Conservation (phyloP, 2,888 invertebrate species). For the Oscheius myriophilus region DNA sequence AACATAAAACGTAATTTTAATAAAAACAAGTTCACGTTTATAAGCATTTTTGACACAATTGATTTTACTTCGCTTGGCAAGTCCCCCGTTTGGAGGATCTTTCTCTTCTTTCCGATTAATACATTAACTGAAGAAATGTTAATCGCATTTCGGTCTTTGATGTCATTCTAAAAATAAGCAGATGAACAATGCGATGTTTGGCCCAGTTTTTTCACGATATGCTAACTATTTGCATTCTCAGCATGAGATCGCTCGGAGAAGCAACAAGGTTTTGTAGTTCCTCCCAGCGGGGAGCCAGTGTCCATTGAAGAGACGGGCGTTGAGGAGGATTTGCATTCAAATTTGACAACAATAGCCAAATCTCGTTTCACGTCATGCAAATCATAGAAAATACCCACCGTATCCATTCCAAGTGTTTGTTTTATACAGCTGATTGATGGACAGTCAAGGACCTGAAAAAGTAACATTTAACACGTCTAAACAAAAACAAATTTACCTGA, state of each 20-base stretch:
- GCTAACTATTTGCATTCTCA: slow-evolving; percentile 7
- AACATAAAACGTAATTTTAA: too few species aligned
- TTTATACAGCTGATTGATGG: slow-evolving; percentile 67
- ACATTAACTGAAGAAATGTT: too few species aligned
- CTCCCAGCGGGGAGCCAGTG: slow-evolving; percentile 24
- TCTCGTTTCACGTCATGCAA: slow-evolving; percentile 4
- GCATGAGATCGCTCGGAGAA: not conserved
- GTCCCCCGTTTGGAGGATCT: too few species aligned
- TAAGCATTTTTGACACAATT: not conserved
- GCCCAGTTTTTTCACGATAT: not conserved
- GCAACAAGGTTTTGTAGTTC: slow-evolving; percentile 18
- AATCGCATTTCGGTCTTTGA: too few species aligned
- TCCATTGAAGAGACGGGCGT: slow-evolving; percentile 28
- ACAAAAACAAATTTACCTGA: slow-evolving; percentile 29
- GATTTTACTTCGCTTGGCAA: not conserved
- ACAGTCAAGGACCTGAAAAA: slow-evolving; percentile 62
- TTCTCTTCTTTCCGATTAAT: too few species aligned
- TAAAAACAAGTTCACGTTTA: not conserved
- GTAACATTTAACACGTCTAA: not conserved
- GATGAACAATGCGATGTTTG: too few species aligned
- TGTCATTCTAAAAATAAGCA: not conserved
- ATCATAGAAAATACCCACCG: slow-evolving; percentile 49
- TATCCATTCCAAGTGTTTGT: slow-evolving; percentile 68
- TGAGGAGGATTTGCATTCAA: slow-evolving; percentile 28
- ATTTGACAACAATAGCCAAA: slow-evolving; percentile 21